These are phyloP conservation scores for Nomada flava DNA, from an alignment of 2,888 invertebrate species.

Conservation along the genomic window DNA sequence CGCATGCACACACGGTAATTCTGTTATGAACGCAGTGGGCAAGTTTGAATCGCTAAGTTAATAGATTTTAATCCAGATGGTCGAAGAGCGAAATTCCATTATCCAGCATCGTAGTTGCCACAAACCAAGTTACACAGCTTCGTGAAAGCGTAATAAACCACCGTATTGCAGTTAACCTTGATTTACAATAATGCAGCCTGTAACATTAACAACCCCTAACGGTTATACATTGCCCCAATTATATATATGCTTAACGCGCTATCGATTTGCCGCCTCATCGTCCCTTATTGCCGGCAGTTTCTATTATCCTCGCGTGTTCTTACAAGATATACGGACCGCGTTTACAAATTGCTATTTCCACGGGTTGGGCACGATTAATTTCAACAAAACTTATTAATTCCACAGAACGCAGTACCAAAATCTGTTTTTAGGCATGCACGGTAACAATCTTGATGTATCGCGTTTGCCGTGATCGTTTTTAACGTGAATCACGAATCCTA, in stretches of 20 bases:
- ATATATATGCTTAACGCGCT: slow-evolving; percentile 61
- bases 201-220: slow-evolving; percentile 80
- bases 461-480: too few relatives aligned
- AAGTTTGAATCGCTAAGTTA: slow-evolving; percentile 57
- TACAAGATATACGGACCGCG: slow-evolving; percentile 38
- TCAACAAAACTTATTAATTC: slow-evolving; percentile 24
- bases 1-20: neutral
- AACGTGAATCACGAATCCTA: too few relatives aligned
- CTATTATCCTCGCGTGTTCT: slow-evolving; percentile 44
- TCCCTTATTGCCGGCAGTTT: slow-evolving; percentile 63
- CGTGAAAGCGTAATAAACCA: slow-evolving; percentile 75
- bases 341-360: slow-evolving; percentile 42
- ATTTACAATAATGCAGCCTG: slow-evolving; percentile 80
- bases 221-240: slow-evolving; percentile 79
- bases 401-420: neutral
- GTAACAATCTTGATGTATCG: neutral
- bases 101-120: slow-evolving; percentile 70
- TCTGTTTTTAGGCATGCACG: neutral
- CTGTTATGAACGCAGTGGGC: neutral
- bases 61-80: slow-evolving; percentile 69
- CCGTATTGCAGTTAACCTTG: slow-evolving; percentile 78
- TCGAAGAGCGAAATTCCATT: slow-evolving; percentile 73
- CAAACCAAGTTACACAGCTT: slow-evolving; percentile 73
- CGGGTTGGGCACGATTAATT: slow-evolving; percentile 42
- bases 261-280: slow-evolving; percentile 73